These are phyloP conservation scores for Nettapus auritus DNA, from an alignment of 2,113 vertebrate genomes.

Conservation along the genomic window DNA sequence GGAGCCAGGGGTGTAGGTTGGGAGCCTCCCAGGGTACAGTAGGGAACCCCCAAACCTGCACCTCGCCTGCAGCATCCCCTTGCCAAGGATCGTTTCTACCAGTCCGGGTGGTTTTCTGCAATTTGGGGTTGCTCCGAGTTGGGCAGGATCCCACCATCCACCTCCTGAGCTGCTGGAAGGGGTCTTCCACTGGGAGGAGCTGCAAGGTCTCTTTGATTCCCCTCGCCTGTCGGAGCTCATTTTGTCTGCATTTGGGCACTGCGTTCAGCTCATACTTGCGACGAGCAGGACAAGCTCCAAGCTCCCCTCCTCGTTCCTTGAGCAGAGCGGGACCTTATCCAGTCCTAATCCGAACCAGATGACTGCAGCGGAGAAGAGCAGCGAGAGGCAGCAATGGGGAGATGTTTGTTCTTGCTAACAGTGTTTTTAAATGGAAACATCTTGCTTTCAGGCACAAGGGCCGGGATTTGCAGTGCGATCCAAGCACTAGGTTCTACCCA, in stretches of 20 bases:
- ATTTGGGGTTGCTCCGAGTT: fast-evolving
- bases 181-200: not conserved
- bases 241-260: not conserved
- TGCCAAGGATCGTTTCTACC: not conserved
- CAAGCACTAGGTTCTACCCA: not conserved
- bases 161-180: fast-evolving
- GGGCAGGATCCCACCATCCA: not conserved
- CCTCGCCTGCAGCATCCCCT: not conserved
- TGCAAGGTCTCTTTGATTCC: not conserved
- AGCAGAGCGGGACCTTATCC: constrained; percentile 10
- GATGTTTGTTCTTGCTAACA: not conserved
- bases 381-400: not conserved
- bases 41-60: not conserved
- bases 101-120: not conserved
- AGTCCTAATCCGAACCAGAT: constrained; percentile 64
- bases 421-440: not conserved
- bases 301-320: constrained; percentile 12
- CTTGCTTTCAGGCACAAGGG: not conserved
- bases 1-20: not conserved
- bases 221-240: not conserved
- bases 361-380: not conserved
- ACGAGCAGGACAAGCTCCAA: not conserved
- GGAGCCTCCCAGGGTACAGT: not conserved
- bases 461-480: not conserved
- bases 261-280: constrained; percentile 4